Evolutionary conservation across 2,113 vertebrate genomes (phyloP).

Genomic region (Callocephalon fimbriatum): DNA sequence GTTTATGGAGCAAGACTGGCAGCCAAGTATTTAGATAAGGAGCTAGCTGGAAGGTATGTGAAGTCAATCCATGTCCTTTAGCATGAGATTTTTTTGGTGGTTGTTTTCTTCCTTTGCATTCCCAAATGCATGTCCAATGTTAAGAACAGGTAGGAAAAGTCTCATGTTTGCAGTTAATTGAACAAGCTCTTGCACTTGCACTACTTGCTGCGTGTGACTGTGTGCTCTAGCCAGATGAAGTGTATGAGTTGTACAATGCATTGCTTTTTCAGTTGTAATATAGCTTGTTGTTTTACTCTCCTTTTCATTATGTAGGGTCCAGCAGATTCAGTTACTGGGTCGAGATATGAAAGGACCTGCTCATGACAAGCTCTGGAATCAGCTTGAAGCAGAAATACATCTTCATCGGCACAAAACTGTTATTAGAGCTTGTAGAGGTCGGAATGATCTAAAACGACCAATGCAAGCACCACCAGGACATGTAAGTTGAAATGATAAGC

Average conservation of each 20-base stretch:
- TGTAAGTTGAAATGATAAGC: conserved; percentile 75
- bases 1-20: conserved; percentile 97
- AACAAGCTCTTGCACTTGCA: neutral
- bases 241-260: neutral
- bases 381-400: conserved; percentile 97
- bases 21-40: conserved; percentile 98
- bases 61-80: neutral
- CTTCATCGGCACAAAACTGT: conserved; percentile 98
- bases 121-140: neutral
- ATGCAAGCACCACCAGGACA: conserved; percentile 91
- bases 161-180: neutral
- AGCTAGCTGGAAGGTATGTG: conserved; percentile 92
- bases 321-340: conserved; percentile 96
- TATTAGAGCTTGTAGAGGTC: conserved; percentile 93
- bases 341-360: conserved; percentile 98
- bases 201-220: rapidly evolving
- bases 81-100: neutral
- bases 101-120: neutral
- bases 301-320: conserved; percentile 81
- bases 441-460: conserved; percentile 92
- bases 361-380: conserved; percentile 99
- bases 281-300: neutral
- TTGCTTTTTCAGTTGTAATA: neutral
- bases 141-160: neutral
- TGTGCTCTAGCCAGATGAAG: neutral